Evolutionary conservation across 2,888 invertebrate species (phyloP).

Genomic region (Myathropa florea): DNA sequence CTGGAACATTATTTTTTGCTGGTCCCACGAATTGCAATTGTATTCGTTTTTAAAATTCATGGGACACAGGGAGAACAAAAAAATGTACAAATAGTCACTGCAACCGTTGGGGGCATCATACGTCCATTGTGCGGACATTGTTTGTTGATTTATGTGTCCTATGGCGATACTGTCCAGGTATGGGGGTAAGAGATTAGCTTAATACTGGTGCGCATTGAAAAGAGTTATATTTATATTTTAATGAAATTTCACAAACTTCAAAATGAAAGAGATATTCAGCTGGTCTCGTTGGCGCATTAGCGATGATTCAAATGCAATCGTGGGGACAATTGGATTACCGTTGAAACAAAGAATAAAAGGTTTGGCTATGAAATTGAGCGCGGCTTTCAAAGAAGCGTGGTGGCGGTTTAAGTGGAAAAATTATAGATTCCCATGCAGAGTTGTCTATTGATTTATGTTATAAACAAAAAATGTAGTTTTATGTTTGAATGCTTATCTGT

Average conservation of each 20-base stretch:
- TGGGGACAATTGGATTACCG: constrained; percentile 50
- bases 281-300: constrained; percentile 57
- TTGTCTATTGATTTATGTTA: background rate
- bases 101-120: background rate
- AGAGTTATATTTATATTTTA: constrained; percentile 20
- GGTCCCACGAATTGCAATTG: constrained; percentile 44
- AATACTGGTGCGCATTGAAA: constrained; percentile 19
- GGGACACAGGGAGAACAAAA: background rate
- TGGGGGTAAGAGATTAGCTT: constrained; percentile 61
- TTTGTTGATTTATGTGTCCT: constrained; percentile 59
- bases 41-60: constrained; percentile 61
- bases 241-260: constrained; percentile 49
- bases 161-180: constrained; percentile 28
- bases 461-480: too few relatives aligned
- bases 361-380: constrained; percentile 14
- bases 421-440: background rate
- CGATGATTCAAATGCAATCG: constrained; percentile 48
- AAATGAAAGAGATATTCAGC: constrained; percentile 47
- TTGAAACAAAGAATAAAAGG: background rate
- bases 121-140: constrained; percentile 46
- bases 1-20: background rate
- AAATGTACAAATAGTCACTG: background rate
- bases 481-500: too few relatives aligned
- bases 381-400: background rate
- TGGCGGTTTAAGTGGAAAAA: background rate